A percentile compares a stretch with the other conserved stretches of the same genome.
Evolutionary conservation across 2,797 vertebrate genomes (phyloP).

Genomic region (Helarctos malayanus): DNA sequence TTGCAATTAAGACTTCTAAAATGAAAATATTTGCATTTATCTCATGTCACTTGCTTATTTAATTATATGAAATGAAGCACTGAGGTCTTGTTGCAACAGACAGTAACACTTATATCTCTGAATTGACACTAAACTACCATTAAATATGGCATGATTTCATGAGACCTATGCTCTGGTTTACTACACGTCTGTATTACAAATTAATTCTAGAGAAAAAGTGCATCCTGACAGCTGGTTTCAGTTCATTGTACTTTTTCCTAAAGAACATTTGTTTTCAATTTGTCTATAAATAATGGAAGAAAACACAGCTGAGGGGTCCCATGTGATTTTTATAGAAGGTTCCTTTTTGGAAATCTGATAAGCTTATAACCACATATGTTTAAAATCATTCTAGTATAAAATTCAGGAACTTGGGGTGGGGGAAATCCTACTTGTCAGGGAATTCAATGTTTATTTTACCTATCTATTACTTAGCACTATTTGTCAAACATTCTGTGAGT

Average conservation of each 20-base stretch:
- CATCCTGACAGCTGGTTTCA: constrained; percentile 94
- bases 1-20: neutral
- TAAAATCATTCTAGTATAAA: constrained; percentile 87
- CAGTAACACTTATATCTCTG: constrained; percentile 70
- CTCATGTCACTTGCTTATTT: neutral
- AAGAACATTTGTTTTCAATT: constrained; percentile 92
- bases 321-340: constrained; percentile 88
- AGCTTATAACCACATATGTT: constrained; percentile 88
- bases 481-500: constrained; percentile 74
- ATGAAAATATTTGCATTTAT: neutral
- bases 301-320: constrained; percentile 91
- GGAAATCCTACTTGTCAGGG: constrained; percentile 72
- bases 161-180: constrained; percentile 86
- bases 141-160: constrained; percentile 89
- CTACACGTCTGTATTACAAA: constrained; percentile 82
- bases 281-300: constrained; percentile 93
- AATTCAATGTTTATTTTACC: constrained; percentile 85
- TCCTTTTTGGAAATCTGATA: constrained; percentile 89
- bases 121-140: constrained; percentile 86
- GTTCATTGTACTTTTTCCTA: constrained; percentile 85
- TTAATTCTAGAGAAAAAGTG: constrained; percentile 89
- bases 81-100: neutral
- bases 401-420: constrained; percentile 79
- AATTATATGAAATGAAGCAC: neutral
- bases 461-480: constrained; percentile 75